A percentile compares a stretch with the other conserved stretches of the same genome.
Conservation (phyloP, 37 sponge, comb jelly and placozoan species). For the Ianthella basta region DNA sequence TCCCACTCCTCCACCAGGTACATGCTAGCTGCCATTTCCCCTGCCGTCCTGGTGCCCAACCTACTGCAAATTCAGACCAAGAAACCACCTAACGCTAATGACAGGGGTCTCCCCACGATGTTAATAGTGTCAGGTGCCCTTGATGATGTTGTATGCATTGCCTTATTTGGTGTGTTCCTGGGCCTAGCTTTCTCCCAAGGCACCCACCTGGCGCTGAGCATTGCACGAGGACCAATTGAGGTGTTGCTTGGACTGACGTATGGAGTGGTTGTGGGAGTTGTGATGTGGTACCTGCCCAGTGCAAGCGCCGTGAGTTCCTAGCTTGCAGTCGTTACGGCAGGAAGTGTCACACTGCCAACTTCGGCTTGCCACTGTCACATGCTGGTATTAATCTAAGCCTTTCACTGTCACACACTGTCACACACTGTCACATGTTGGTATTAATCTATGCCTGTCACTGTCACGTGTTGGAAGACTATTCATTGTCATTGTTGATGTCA, state of each 20-base stretch:
- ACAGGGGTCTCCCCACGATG: slow-evolving; percentile 76
- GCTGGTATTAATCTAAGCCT: too few species aligned
- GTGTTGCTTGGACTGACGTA: slow-evolving; percentile 75
- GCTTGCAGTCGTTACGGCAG: too few species aligned
- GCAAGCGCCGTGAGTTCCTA: slow-evolving; percentile 42
- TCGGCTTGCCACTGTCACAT: too few species aligned
- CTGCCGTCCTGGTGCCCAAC: slow-evolving; percentile 84
- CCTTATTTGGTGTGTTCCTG: slow-evolving; percentile 85
- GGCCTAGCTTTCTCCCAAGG: slow-evolving; percentile 56
- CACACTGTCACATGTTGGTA: too few species aligned
- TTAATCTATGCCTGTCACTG: too few species aligned
- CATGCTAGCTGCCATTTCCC: slow-evolving; percentile 89
- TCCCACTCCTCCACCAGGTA: slow-evolving; percentile 42
- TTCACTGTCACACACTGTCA: too few species aligned
- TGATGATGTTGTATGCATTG: slow-evolving; percentile 91
- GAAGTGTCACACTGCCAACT: too few species aligned
- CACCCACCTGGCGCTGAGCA: slow-evolving; percentile 57
- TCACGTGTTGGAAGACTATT: too few species aligned
- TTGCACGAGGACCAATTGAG: slow-evolving; percentile 88
- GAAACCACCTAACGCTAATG: slow-evolving; percentile 30
- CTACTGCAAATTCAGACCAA: slow-evolving; percentile 58
- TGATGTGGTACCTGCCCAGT: slow-evolving; percentile 81
- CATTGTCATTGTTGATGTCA: too few species aligned
- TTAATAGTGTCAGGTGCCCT: slow-evolving; percentile 84
- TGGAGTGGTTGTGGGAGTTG: slow-evolving; percentile 78